Percentiles rank a stretch among this genome's conserved stretches.
phyloP scores from a whole-genome alignment of 2,113 vertebrate genomes.

The Rhagologus leucostigma region DNA sequence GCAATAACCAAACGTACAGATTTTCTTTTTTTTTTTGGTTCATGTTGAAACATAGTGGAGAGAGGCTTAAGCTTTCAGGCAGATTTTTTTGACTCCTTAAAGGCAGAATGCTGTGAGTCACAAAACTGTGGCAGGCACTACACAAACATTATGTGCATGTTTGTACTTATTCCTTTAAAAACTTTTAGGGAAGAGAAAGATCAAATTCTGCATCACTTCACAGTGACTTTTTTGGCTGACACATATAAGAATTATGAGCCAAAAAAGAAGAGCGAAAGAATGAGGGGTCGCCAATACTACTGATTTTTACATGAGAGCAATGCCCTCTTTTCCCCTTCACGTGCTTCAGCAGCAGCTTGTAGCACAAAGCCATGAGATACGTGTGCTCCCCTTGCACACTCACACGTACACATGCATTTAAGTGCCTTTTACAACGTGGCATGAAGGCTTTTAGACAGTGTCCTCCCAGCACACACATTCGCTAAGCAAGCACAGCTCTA shows the following conservation, averaged over 20 bases:
- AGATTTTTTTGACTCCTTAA: slow-evolving; percentile 15
- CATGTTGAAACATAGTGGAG: background rate
- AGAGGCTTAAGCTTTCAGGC: background rate
- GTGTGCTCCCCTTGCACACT: background rate
- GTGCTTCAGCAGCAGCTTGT: background rate
- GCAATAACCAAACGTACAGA: background rate
- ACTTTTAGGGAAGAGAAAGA: background rate
- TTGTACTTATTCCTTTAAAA: background rate
- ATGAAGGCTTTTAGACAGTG: background rate
- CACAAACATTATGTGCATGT: background rate
- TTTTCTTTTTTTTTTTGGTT: background rate
- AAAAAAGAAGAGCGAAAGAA: background rate
- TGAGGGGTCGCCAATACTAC: fast-evolving
- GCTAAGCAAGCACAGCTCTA: background rate
- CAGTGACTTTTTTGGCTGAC: background rate
- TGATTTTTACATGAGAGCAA: background rate
- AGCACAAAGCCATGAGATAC: background rate
- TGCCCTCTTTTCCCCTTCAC: background rate
- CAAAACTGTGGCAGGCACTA: background rate
- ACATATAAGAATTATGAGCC: background rate
- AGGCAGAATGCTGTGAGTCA: slow-evolving; percentile 9
- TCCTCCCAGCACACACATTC: background rate
- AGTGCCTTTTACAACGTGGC: background rate
- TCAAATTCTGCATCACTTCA: background rate
- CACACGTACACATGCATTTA: background rate